A percentile compares a stretch with the other conserved stretches of the same genome.
phyloP scores from a whole-genome alignment of 2,113 vertebrate species.

The Chloebia gouldiae region DNA sequence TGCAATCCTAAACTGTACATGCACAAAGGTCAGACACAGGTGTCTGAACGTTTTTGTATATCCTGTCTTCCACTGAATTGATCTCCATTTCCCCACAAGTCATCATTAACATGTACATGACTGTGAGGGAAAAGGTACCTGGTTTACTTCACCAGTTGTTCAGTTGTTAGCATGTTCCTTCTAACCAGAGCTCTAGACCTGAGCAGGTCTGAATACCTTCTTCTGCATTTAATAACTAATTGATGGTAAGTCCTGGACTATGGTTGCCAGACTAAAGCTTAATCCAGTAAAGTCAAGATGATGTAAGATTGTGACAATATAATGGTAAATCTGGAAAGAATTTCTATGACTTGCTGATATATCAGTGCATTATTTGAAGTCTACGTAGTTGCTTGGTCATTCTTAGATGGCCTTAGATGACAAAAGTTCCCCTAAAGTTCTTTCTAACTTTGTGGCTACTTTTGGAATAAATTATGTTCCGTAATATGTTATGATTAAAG shows the following conservation, averaged over 20 bases:
- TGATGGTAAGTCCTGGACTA: not conserved
- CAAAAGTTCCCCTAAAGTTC: not conserved
- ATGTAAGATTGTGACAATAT: not conserved
- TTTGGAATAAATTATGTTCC: not conserved
- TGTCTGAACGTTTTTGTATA: accelerated
- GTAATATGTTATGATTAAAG: not conserved
- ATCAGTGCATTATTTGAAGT: not conserved
- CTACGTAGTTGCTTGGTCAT: not conserved
- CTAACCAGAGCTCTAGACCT: not conserved
- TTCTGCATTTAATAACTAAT: not conserved
- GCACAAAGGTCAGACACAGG: too few species aligned
- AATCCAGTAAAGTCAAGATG: not conserved
- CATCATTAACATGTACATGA: not conserved
- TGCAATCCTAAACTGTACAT: not conserved
- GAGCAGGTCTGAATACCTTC: not conserved
- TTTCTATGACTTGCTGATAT: not conserved
- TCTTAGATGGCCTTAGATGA: not conserved
- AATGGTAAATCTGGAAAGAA: not conserved
- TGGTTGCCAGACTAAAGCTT: not conserved
- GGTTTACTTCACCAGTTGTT: not conserved
- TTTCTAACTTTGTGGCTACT: not conserved
- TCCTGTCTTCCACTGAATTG: not conserved
- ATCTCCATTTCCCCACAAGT: not conserved
- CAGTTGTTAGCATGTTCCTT: not conserved
- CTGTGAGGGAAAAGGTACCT: not conserved